These are phyloP conservation scores for Mesitornis unicolor DNA, from an alignment of 2,113 vertebrate genomes.

Conservation along the genomic window DNA sequence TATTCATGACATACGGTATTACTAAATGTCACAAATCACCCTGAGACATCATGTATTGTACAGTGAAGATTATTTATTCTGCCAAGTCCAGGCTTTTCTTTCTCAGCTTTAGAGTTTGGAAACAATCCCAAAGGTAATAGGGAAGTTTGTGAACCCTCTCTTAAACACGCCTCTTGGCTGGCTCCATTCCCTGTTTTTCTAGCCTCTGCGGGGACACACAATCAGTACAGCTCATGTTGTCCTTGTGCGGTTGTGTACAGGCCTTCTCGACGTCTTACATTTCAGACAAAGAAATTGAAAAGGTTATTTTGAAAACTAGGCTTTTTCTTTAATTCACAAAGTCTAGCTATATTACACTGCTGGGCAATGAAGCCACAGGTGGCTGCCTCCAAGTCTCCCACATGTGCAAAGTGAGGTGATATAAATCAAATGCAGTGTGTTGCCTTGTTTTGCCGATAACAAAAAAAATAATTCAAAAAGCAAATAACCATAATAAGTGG, in stretches of 20 bases:
- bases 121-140: background rate
- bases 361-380: background rate
- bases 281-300: background rate
- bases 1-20: background rate
- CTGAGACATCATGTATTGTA: background rate
- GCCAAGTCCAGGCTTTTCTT: background rate
- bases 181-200: background rate
- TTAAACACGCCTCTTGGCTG: background rate
- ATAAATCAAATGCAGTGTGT: background rate
- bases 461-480: background rate
- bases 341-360: background rate
- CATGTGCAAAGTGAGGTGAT: background rate
- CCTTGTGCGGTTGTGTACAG: background rate
- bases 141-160: background rate
- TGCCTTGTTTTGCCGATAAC: background rate
- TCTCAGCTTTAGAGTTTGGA: background rate
- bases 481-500: background rate
- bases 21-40: conserved; percentile 6
- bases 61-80: background rate
- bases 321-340: background rate
- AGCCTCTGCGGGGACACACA: background rate
- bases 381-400: background rate
- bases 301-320: background rate
- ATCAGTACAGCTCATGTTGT: background rate
- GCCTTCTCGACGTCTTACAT: background rate